Percentiles rank a stretch among this genome's conserved stretches.
Evolutionary conservation across 2,797 vertebrate genomes (phyloP).

Genomic region (Mionectes olivaceus): DNA sequence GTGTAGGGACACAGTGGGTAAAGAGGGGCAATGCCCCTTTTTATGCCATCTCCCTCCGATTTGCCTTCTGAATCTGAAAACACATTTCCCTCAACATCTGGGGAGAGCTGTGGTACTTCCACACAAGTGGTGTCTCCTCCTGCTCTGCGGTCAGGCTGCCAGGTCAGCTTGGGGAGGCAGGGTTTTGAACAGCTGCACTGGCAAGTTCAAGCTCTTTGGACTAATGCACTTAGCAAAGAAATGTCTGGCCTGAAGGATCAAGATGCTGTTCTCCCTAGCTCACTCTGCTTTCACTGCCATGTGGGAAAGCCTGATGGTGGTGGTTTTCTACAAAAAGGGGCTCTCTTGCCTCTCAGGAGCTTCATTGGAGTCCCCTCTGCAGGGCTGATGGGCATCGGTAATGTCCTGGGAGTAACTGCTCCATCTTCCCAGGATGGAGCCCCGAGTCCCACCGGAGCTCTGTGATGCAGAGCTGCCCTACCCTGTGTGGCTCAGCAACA

Average conservation of each 20-base stretch:
- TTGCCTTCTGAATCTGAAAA: not conserved
- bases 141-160: not conserved
- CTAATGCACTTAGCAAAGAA: not conserved
- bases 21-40: not conserved
- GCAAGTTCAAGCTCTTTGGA: not conserved
- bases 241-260: not conserved
- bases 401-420: not conserved
- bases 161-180: not conserved
- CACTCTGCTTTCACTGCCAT: not conserved
- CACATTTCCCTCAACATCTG: not conserved
- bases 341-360: not conserved
- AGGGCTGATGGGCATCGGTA: not conserved
- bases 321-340: not conserved
- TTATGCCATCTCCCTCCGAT: not conserved
- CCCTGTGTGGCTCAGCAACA: fast-evolving
- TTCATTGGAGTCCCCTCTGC: not conserved
- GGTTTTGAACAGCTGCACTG: not conserved
- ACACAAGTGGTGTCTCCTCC: not conserved
- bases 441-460: not conserved
- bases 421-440: not conserved
- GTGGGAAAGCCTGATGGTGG: not conserved
- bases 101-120: not conserved
- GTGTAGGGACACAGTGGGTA: not conserved
- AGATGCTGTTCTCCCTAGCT: not conserved
- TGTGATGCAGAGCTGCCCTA: not conserved